These are phyloP conservation scores for Coreoperca whiteheadi DNA, from an alignment of 2,113 vertebrate species.

Conservation along the genomic window DNA sequence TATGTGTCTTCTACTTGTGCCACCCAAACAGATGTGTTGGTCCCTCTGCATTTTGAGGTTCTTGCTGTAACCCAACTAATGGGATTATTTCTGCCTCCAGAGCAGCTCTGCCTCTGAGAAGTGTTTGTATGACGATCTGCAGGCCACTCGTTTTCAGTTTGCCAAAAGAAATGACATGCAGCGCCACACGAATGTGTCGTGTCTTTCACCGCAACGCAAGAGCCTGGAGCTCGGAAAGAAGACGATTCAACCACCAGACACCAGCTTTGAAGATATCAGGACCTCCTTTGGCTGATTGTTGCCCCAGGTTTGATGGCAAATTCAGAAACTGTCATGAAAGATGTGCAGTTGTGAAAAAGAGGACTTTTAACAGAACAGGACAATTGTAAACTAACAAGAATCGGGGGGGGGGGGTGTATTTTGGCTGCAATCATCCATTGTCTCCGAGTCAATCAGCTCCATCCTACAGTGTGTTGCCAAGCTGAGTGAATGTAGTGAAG, in stretches of 20 bases:
- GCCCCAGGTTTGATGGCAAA: background rate
- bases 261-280: background rate
- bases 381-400: background rate
- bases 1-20: background rate
- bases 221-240: constrained; percentile 12
- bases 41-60: background rate
- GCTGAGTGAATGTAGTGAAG: constrained; percentile 5
- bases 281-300: background rate
- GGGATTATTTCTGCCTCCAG: constrained; percentile 34
- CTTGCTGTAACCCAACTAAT: constrained; percentile 20
- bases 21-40: background rate
- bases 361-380: constrained; percentile 1
- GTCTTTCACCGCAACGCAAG: constrained; percentile 5
- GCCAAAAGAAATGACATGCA: constrained; percentile 18
- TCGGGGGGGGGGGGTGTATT: background rate
- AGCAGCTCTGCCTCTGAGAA: constrained; percentile 49
- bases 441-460: constrained; percentile 18
- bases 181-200: constrained; percentile 5
- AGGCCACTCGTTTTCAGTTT: constrained; percentile 3
- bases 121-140: constrained; percentile 35
- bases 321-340: constrained; percentile 4
- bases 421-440: constrained; percentile 11
- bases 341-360: background rate
- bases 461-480: constrained; percentile 12
- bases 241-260: constrained; percentile 12